These are phyloP conservation scores for Nomada fabriciana DNA, from an alignment of 2,888 invertebrate genomes.

Conservation along the genomic window DNA sequence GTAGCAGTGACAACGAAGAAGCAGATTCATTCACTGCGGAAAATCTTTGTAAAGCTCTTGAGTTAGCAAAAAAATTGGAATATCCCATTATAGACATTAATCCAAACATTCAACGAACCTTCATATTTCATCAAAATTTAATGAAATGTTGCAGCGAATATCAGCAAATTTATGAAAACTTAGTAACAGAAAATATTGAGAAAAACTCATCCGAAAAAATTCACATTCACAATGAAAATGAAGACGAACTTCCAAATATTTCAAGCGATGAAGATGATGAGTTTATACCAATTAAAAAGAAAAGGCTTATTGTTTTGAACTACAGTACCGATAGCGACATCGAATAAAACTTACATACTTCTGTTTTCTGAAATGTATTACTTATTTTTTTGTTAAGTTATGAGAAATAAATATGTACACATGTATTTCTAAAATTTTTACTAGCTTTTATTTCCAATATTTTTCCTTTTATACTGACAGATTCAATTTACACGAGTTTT, in stretches of 20 bases:
- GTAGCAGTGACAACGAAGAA: no score
- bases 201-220: no score
- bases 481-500: neutral
- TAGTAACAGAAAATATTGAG: no score
- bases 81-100: constrained; percentile 16
- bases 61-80: neutral
- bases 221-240: no score
- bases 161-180: neutral
- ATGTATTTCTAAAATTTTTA: neutral
- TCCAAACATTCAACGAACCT: constrained; percentile 16
- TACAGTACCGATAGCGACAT: neutral
- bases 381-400: neutral
- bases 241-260: no score
- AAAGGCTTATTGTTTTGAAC: neutral
- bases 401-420: neutral
- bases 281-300: neutral
- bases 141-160: neutral
- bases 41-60: no score
- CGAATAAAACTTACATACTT: neutral
- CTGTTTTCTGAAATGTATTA: neutral
- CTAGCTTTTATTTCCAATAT: neutral
- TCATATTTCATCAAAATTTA: constrained; percentile 13
- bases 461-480: neutral
- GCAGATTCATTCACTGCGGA: no score
- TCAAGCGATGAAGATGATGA: neutral